A percentile compares a stretch with the other conserved stretches of the same genome.
phyloP scores from a whole-genome alignment of 2,797 vertebrate genomes.

The Pipistrellus pygmaeus region DNA sequence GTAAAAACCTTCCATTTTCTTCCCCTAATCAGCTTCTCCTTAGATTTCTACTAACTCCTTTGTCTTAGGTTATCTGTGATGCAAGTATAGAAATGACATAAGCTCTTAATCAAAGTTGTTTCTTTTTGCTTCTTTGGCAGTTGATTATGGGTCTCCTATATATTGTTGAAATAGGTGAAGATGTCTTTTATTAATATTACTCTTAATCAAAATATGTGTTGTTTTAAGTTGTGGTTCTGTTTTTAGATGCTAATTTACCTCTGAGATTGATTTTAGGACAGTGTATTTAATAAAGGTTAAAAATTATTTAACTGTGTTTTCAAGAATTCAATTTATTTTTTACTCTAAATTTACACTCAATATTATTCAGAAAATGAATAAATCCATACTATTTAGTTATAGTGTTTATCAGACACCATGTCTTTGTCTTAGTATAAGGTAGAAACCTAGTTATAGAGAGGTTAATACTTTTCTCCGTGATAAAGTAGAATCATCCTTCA shows the following conservation, averaged over 20 bases:
- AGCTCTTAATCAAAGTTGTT: not conserved
- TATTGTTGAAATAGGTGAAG: not conserved
- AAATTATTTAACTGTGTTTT: not conserved
- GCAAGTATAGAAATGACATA: not conserved
- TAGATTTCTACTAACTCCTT: not conserved
- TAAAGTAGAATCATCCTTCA: not conserved
- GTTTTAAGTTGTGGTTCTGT: not conserved
- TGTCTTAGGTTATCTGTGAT: not conserved
- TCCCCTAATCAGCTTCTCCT: not conserved
- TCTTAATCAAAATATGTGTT: not conserved
- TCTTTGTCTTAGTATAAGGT: not conserved
- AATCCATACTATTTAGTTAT: not conserved
- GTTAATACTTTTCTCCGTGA: not conserved
- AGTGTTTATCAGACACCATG: not conserved
- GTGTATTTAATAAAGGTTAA: not conserved
- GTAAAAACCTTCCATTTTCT: not conserved
- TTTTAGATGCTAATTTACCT: not conserved
- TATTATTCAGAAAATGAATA: not conserved
- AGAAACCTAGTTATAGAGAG: not conserved
- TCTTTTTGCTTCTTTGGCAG: not conserved
- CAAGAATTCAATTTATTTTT: not conserved
- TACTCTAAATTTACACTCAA: not conserved
- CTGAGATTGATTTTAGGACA: not conserved
- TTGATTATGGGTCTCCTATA: not conserved
- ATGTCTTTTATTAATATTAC: not conserved